Evolutionary conservation across 2,797 vertebrate genomes (phyloP), one percentile per base, ranked within the genome.

Genomic region (Alfaro cultratus): DNA sequence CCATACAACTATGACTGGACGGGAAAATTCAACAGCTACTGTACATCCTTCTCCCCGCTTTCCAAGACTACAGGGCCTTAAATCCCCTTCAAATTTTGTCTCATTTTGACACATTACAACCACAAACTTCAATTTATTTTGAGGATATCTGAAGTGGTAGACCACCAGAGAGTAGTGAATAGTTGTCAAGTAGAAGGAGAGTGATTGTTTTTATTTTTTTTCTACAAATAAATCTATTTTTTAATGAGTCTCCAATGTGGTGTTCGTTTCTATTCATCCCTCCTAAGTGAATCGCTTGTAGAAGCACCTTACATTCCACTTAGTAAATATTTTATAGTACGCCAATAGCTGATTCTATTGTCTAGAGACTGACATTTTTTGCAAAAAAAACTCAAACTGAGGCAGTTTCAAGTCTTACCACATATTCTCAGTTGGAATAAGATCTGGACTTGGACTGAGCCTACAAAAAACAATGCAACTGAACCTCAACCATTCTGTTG

Each of bases 1-100:
- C 68, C 39, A 62, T 84, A 87, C 80, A 89, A 75, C 80, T 75
- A 75, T 80, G 64, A 79, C 81, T 47, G 83, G 75, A 79, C 36
- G 70, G 34, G 75, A 53, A 78, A 81, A 84, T 80, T 73, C 75
- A 53, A 83, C 43, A 79, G 77, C 77, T 29, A 12, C 41, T 10
- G 45, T 31, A 16, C 71, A 41, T 71, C 74, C 29, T n/a, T 60
- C 64, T 49, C 49, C 45, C 46, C 5, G 68, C 60, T 64, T 71
- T 77, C 73, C 47, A 73, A 78, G 41, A 80, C 49, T 39, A 43
- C 4, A 75, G 18, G 4, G 68, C 51, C 78, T 13, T 51, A 45
- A 80, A 71, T 70, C 68, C 26, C 3, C n/a, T 71, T 71, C 26
- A 7, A 29, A 46, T 29, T 46, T 29, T 16, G 49, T 45, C 41